Evolutionary conservation across 1,140 invertebrate species (phyloP), one percentile per base, ranked within the genome.

Genomic region (Lepidostoma basale): DNA sequence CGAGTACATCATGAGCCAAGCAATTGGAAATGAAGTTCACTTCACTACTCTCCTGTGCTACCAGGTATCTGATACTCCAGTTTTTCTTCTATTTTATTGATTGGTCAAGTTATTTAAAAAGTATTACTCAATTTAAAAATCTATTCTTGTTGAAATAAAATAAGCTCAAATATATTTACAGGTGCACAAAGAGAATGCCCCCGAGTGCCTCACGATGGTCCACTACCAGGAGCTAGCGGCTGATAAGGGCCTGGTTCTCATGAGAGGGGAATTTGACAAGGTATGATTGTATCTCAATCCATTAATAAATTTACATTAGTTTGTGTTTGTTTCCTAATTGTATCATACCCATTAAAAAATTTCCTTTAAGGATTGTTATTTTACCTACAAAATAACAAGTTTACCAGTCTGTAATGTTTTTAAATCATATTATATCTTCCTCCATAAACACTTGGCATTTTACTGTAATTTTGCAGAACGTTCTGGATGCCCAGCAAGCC

Each of bases 101-200:
- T 44, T n/a, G n/a, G n/a, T n/a, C n/a, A n/a, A n/a, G n/a, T n/a
- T n/a, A n/a, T n/a, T n/a, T n/a, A n/a, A n/a, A n/a, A n/a, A n/a
- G n/a, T n/a, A n/a, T n/a, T n/a, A n/a, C n/a, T n/a, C n/a, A n/a
- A n/a, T n/a, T n/a, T n/a, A n/a, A n/a, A n/a, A n/a, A n/a, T n/a
- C n/a, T n/a, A n/a, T n/a, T n/a, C n/a, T n/a, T n/a, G n/a, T n/a
- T n/a, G n/a, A n/a, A n/a, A n/a, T n/a, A n/a, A n/a, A n/a, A n/a
- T n/a, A n/a, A n/a, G n/a, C n/a, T n/a, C n/a, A n/a, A 16, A 26
- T 22, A 22, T 64, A 20, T 2, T 49, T 64, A 14, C 74, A 94
- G 86, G 87, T 92, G 1, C 90, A 95, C 74, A 91, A 94, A 78
- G 95, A 96, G 83, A 95, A 96, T 85, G 90, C 94, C 0, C 94